phyloP scores from a whole-genome alignment of 2,113 vertebrate genomes.

The Hypocryptadius cinnamomeus region DNA sequence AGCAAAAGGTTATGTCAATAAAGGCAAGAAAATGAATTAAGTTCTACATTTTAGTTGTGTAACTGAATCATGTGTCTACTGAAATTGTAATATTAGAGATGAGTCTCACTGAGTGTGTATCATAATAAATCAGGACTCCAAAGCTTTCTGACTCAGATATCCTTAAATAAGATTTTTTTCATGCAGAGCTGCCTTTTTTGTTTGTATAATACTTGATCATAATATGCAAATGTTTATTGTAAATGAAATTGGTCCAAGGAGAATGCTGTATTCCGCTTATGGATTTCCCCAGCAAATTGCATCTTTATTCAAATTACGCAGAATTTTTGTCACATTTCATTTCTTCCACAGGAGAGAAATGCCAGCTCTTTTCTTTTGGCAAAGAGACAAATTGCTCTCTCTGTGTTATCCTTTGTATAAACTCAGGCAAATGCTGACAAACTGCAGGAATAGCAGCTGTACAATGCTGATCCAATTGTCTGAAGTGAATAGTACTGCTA shows the following conservation, averaged over 20 bases:
- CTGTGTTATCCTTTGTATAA: constrained; percentile 1
- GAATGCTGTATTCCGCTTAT: background rate
- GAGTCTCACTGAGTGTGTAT: background rate
- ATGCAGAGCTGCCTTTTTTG: background rate
- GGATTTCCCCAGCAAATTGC: background rate
- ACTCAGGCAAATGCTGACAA: constrained; percentile 28
- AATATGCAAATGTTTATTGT: background rate
- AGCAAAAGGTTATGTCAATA: background rate
- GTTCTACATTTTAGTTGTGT: background rate
- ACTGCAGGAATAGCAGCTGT: background rate
- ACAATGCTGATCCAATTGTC: background rate
- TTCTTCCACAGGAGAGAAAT: background rate
- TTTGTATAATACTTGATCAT: background rate
- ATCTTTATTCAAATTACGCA: background rate
- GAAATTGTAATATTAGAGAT: background rate
- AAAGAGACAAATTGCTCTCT: background rate
- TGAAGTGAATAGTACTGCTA: background rate
- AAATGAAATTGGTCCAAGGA: background rate
- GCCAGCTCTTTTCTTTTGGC: background rate
- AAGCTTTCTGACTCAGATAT: background rate
- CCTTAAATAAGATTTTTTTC: background rate
- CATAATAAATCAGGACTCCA: background rate
- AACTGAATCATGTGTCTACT: background rate
- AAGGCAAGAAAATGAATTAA: background rate
- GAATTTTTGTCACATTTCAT: background rate